Base-by-base conservation (phyloP, 23 tunicate species). In the Styela plicata region DNA sequence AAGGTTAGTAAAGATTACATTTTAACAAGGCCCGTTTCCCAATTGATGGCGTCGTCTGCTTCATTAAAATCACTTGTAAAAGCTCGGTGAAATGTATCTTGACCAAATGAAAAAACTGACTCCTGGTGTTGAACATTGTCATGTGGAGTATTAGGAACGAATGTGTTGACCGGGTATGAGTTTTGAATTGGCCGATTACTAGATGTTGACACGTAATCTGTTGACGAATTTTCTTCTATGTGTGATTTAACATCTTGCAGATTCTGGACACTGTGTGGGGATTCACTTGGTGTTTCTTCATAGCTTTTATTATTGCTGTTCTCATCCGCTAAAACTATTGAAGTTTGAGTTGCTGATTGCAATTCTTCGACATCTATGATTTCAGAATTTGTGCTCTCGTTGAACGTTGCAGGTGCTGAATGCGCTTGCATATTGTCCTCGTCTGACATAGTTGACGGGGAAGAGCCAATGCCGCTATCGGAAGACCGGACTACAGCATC, bases 401-500 rank as follows among this genome's bases (percentile, higher is more conserved):
- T 44, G n/a, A n/a, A n/a, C n/a, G n/a, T n/a, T 13, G 13, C 13
- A 44, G 57, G 10, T 44, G 13, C 13, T 5, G 57, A 5, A 5
- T 7, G 57, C 57, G 57, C 57, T 44, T 44, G 57, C 13, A 13
- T 5, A 44, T 44, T 44, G 71, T 67, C 71, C 17, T 67, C 71
- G 24, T 67, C 71, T 17, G 71, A 67, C 71, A 29, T 27, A 16
- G 71, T 67, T 18, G 71, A 29, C 22, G 71, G 71, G 17, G 71
- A 67, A 25, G 71, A 67, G 0, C 71, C 71, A 67, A 67, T 67
- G n/a, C 71, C 71, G 31, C 71, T 67, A 67, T 67, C 71, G 16
- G 71, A 67, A 25, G 71, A 67, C 0, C 31, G 71, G 22, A 22
- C 24, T 18, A 25, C 31, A 16, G n/a, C 22, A 16, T 67, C 71